These are phyloP conservation scores for Aptenodytes forsteri DNA, from an alignment of 2,113 vertebrate species.

Conservation along the genomic window DNA sequence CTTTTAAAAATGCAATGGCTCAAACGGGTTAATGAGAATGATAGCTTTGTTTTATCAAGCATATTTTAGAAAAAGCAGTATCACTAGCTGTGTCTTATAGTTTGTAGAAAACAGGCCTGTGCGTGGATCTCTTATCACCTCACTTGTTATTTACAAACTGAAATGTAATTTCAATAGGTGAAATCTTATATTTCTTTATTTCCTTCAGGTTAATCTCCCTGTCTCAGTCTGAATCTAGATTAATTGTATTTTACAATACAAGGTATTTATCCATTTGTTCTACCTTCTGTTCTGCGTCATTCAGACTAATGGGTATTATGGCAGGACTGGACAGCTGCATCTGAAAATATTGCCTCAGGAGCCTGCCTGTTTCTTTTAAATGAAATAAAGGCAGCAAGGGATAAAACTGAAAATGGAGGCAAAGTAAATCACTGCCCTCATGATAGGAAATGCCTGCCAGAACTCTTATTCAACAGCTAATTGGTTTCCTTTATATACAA, in stretches of 20 bases:
- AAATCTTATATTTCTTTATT: slow-evolving; percentile 1
- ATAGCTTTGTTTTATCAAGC: neutral
- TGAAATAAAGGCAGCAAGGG: slow-evolving; percentile 25
- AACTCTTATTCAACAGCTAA: neutral
- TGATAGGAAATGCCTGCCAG: neutral
- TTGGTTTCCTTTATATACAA: neutral
- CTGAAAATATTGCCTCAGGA: slow-evolving; percentile 37
- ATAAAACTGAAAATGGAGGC: slow-evolving; percentile 7
- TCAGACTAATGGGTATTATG: neutral
- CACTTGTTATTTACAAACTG: neutral
- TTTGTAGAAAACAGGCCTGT: neutral
- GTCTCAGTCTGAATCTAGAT: neutral
- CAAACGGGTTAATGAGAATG: neutral
- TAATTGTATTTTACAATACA: slow-evolving; percentile 8
- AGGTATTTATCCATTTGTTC: slow-evolving; percentile 21
- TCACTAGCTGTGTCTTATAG: neutral
- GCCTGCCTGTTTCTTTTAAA: slow-evolving; percentile 24
- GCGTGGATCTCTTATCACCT: neutral
- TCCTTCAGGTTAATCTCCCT: neutral
- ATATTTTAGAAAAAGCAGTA: neutral
- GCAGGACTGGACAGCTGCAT: neutral
- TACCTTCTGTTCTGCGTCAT: slow-evolving; percentile 32
- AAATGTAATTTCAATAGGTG: neutral
- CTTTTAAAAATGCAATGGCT: neutral
- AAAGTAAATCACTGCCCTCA: neutral